Percentiles rank a stretch among this genome's conserved stretches.
Conservation (phyloP, 2,888 invertebrate genomes). For the Hanleya hanleyi region DNA sequence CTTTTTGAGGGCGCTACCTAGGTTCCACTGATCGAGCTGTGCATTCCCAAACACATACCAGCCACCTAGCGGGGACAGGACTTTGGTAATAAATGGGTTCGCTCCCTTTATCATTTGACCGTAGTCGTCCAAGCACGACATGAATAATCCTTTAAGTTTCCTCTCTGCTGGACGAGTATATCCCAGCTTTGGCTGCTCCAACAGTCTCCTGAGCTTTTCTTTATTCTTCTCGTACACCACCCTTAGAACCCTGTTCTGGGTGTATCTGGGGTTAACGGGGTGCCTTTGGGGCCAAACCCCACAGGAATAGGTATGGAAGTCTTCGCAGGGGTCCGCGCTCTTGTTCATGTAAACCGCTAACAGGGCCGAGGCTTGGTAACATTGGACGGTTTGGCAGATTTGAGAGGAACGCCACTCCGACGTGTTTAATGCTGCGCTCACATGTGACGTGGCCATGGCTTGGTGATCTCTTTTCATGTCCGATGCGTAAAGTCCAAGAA, state of each 20-base stretch:
- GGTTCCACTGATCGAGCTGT: conserved; percentile 33
- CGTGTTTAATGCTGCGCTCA: not conserved
- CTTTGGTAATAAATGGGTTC: not conserved
- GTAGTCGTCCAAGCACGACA: conserved; percentile 5
- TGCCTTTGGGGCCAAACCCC: not conserved
- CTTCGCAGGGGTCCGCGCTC: conserved; percentile 4
- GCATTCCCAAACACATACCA: conserved; percentile 28
- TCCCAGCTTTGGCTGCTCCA: not conserved
- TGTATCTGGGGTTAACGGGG: not conserved
- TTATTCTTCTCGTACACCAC: not conserved
- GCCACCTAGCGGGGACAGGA: not conserved
- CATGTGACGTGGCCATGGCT: no score
- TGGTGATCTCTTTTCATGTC: not conserved
- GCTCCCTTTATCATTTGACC: not conserved
- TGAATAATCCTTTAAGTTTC: conserved; percentile 4
- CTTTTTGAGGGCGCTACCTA: conserved; percentile 46
- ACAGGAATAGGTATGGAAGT: conserved; percentile 9
- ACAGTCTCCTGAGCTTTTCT: not conserved
- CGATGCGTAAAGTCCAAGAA: not conserved
- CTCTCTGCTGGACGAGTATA: not conserved
- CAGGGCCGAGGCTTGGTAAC: not conserved
- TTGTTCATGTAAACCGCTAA: not conserved
- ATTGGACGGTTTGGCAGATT: not conserved
- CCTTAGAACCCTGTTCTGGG: not conserved
- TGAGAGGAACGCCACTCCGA: not conserved